These are phyloP conservation scores for Thyatira batis DNA, from an alignment of 2,888 invertebrate genomes.

Conservation along the genomic window DNA sequence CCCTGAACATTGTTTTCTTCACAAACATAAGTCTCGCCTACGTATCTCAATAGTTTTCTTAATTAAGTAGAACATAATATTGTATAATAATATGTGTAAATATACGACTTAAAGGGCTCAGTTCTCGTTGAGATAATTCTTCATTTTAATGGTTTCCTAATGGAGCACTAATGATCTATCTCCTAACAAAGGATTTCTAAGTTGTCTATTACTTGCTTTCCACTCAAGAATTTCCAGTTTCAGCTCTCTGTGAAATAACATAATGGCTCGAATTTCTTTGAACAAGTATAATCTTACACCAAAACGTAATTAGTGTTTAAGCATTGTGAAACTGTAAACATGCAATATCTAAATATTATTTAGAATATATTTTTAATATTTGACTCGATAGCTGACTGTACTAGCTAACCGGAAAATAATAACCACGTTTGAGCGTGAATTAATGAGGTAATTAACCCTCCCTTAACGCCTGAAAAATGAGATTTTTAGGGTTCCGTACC, in stretches of 20 bases:
- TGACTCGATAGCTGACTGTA: constrained; percentile 24
- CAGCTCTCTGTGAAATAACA: background rate
- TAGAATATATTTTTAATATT: no score
- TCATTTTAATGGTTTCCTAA: background rate
- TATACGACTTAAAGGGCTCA: background rate
- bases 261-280: background rate
- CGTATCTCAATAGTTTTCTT: no score
- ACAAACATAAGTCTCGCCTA: no score
- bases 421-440: constrained; percentile 23
- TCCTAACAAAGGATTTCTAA: background rate
- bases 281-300: no score
- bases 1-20: no score
- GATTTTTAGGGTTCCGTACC: no score
- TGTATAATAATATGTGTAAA: background rate
- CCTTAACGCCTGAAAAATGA: constrained; percentile 1
- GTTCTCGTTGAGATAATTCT: background rate
- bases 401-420: constrained; percentile 26
- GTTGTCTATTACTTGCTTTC: background rate
- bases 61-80: no score
- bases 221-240: background rate
- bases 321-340: background rate
- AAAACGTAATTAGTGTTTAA: no score
- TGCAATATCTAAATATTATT: no score
- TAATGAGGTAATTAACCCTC: constrained; percentile 17
- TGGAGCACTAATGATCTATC: background rate